Base-by-base conservation (phyloP, 53 echinoderm and acorn worm genomes). In the Antedon mediterranea region DNA sequence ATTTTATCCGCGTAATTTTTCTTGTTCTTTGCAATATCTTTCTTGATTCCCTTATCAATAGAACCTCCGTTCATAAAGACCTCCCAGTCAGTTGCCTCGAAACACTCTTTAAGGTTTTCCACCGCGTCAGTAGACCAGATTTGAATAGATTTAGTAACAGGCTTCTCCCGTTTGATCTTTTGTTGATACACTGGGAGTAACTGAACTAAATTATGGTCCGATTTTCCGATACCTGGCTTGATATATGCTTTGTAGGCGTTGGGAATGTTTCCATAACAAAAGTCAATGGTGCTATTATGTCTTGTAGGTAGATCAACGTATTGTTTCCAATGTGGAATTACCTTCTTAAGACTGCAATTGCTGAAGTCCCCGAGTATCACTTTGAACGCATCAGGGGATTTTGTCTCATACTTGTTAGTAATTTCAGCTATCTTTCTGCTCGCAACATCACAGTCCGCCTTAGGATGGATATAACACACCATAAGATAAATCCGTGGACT, bases 101-200 rank as follows among this genome's bases (percentile, higher is more conserved):
- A 37, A 37, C 37, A 37, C 37, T 6, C 37, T 11, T 37, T 37
- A 4, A 37, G 37, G 37, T 4, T 37, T 37, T 37, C 37, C 37
- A 37, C 37, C 6, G 11, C 37, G 11, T 37, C 11, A 37, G 37
- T 37, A 11, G 37, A 6, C 37, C 37, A 37, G 6, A 37, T 37
- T 11, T 37, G 37, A 4, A 6, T 37, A 11, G 37, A 37, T 37
- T 37, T 37, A 4, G 72, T 79, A 29, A 37, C 32, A 28, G 79
- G 71, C 79, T 79, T 79, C 13, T 79, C 71, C 37, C 79, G 79
- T 79, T 79, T 79, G 9, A 78, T 37, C 37, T 11, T 37, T 37
- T 37, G 37, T 37, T 37, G 37, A 11, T 37, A 37, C 4, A 4
- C 37, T 11, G 37, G 37, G 11, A 11, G 37, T 37, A 37, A 37